Evolutionary conservation across 2,113 vertebrate genomes (phyloP).

Genomic region (Centrocercus urophasianus): DNA sequence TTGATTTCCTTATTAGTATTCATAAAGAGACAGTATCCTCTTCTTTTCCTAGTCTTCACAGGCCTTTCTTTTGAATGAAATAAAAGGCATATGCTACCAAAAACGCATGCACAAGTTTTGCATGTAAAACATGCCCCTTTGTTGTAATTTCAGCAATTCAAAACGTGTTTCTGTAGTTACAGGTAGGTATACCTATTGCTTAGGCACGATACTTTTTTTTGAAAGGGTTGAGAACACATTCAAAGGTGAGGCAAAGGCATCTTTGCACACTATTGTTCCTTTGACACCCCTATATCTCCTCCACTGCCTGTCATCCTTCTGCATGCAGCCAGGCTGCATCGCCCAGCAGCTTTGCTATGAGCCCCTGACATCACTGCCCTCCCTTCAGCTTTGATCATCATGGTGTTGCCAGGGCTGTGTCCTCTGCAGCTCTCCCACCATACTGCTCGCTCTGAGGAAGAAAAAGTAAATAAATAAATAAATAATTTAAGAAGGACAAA

Average conservation of each 20-base stretch:
- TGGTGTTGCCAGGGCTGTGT: neutral
- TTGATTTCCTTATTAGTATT: slow-evolving; percentile 86
- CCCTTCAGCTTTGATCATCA: slow-evolving; percentile 2
- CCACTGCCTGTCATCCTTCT: neutral
- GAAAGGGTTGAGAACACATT: neutral
- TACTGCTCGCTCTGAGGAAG: neutral
- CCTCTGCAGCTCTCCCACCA: neutral
- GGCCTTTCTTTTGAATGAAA: slow-evolving; percentile 75
- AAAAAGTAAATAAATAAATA: neutral
- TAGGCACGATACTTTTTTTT: neutral
- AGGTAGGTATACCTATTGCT: neutral
- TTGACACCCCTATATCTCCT: neutral
- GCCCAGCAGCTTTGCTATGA: neutral
- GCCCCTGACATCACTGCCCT: neutral
- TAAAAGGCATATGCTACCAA: slow-evolving; percentile 31
- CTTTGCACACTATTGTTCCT: neutral
- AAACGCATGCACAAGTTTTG: slow-evolving; percentile 40
- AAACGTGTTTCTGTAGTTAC: neutral
- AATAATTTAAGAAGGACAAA: neutral
- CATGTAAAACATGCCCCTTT: slow-evolving; percentile 51
- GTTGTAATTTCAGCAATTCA: slow-evolving; percentile 66
- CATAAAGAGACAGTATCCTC: slow-evolving; percentile 79
- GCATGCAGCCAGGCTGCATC: neutral
- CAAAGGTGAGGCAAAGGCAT: fast-evolving
- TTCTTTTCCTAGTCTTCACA: slow-evolving; percentile 67